Evolutionary conservation across 1,140 invertebrate genomes (phyloP), one percentile per base, ranked within the genome.

Genomic region (Littorina saxatilis): DNA sequence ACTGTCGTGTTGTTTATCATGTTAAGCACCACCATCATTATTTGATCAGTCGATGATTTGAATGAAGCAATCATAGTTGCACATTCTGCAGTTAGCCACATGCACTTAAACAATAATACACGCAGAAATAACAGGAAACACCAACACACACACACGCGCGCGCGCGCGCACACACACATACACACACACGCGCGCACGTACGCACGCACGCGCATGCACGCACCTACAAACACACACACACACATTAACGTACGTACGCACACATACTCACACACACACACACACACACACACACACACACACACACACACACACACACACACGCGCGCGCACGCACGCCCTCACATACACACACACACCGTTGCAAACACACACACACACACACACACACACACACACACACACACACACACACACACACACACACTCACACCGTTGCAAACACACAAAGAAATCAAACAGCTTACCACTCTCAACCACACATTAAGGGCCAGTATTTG

Each of bases 301-400:
- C 29, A 35, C 61, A 66, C 61, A 66, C 61, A 66, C 61, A 4
- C 61, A 35, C 61, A 4, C 61, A 66, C 61, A 35, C 61, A 66
- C 61, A 35, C 61, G 5, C 61, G 27, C 61, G 4, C 61, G 3
- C 61, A 66, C 61, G 3, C 61, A 35, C 61, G 20, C 4, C 13
- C 61, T 32, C 61, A 35, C 61, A 58, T 23, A 17, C 61, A 66
- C 61, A 23, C 55, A 58, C 55, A 23, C 55, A 58, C 55, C 4
- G 9, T 13, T 23, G n/a, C 55, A 58, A 9, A 23, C 61, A 66
- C 61, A 32, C 61, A 66, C 61, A 32, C 61, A 66, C 61, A 66
- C 61, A 66, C 61, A 66, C 61, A 66, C 61, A 66, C 61, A 66
- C 61, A 66, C 61, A 66, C 61, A 66, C 61, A 66, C 61, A 66